A percentile compares a stretch with the other conserved stretches of the same genome.
Evolutionary conservation across 1,140 invertebrate species (phyloP).

Genomic region (Microplitis demolitor): DNA sequence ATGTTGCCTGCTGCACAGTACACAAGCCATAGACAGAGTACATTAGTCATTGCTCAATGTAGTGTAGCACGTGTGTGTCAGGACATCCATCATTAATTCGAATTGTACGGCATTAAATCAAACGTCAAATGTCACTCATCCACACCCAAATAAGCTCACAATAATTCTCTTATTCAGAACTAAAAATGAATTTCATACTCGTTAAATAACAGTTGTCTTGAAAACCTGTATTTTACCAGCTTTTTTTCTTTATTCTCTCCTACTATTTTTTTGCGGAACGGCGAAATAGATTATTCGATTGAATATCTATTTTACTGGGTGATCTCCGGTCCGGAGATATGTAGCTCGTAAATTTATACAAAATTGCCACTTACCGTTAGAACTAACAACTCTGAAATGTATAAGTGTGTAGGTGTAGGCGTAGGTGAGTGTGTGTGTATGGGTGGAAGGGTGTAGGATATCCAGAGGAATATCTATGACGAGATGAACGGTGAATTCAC

Average conservation of each 20-base stretch:
- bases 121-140: background rate
- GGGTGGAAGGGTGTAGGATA: background rate
- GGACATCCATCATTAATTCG: conserved; percentile 14
- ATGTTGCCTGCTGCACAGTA: background rate
- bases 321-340: background rate
- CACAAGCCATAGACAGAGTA: too few relatives aligned
- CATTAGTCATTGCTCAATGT: background rate
- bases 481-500: background rate
- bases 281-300: background rate
- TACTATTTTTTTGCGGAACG: background rate
- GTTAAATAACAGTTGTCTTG: background rate
- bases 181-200: background rate
- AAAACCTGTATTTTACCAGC: background rate
- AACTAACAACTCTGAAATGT: conserved; percentile 2
- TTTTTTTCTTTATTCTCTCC: background rate
- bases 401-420: too few relatives aligned
- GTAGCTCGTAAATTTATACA: conserved; percentile 14
- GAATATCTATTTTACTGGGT: conserved; percentile 6
- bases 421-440: too few relatives aligned
- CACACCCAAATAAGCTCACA: background rate
- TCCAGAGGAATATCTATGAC: conserved; percentile 1
- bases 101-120: background rate
- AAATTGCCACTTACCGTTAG: conserved; percentile 19
- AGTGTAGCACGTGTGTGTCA: conserved; percentile 1
- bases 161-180: background rate